Evolutionary conservation across 2,888 invertebrate species (phyloP).

Genomic region (Cephus rjabovi): DNA sequence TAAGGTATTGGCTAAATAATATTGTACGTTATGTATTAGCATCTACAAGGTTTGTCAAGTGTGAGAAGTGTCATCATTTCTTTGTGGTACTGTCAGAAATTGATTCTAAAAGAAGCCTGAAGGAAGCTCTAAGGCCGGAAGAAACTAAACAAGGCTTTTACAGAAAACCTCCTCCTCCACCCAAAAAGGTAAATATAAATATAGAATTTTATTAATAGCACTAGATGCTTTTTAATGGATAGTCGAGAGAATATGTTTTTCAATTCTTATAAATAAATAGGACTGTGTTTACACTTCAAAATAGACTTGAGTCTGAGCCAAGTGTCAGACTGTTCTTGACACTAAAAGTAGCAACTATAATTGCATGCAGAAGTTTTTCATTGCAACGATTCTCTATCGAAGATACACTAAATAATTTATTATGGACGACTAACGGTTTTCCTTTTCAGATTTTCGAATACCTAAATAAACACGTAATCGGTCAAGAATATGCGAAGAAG

Average conservation of each 20-base stretch:
- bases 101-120: conserved; percentile 87
- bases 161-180: conserved; percentile 93
- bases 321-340: not conserved
- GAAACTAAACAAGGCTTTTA: conserved; percentile 78
- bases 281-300: not conserved
- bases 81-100: conserved; percentile 95
- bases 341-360: not conserved
- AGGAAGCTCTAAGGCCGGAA: conserved; percentile 77
- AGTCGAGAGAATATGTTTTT: not conserved
- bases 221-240: not conserved
- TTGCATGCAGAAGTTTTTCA: not conserved
- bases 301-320: not conserved
- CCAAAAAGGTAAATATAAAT: conserved; percentile 77
- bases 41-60: conserved; percentile 96
- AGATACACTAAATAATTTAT: too few relatives aligned
- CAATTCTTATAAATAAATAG: not conserved
- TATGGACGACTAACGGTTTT: not conserved
- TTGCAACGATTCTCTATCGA: too few relatives aligned
- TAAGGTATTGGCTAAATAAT: not conserved
- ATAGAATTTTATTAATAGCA: conserved; percentile 9
- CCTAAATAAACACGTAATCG: conserved; percentile 95
- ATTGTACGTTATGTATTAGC: conserved; percentile 58
- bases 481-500: conserved; percentile 97
- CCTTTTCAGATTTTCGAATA: conserved; percentile 87
- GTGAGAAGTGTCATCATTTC: conserved; percentile 98